Conservation (phyloP, 2,797 vertebrate genomes). For the Clarias fuscus region DNA sequence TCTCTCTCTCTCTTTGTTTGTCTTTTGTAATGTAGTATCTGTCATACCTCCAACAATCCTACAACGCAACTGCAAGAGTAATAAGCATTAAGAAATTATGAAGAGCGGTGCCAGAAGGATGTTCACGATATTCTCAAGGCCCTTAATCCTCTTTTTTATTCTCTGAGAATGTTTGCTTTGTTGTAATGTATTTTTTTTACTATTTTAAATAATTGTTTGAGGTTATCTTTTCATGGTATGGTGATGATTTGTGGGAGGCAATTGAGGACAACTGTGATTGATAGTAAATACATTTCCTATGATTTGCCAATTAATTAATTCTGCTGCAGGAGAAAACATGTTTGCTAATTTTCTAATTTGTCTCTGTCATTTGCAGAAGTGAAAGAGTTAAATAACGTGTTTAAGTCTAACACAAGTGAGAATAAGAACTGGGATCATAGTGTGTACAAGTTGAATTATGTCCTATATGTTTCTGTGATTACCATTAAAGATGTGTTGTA, state of each 20-base stretch:
- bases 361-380: neutral
- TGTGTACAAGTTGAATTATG: too few relatives aligned
- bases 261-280: neutral
- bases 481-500: too few relatives aligned
- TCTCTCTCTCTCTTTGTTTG: neutral
- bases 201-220: neutral
- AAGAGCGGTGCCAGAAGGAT: neutral
- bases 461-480: too few relatives aligned
- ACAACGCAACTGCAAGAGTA: neutral
- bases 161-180: neutral
- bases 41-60: accelerated
- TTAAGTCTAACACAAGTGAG: neutral
- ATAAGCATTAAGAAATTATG: neutral
- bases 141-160: neutral
- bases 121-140: neutral
- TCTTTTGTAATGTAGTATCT: neutral
- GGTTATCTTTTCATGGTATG: too few relatives aligned
- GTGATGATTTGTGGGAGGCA: neutral
- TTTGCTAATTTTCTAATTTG: neutral
- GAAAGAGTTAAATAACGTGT: neutral
- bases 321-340: neutral
- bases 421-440: neutral
- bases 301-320: neutral
- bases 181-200: neutral
- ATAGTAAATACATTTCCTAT: neutral